Conservation (phyloP, 2,113 vertebrate genomes). For the Nipponia nippon region DNA sequence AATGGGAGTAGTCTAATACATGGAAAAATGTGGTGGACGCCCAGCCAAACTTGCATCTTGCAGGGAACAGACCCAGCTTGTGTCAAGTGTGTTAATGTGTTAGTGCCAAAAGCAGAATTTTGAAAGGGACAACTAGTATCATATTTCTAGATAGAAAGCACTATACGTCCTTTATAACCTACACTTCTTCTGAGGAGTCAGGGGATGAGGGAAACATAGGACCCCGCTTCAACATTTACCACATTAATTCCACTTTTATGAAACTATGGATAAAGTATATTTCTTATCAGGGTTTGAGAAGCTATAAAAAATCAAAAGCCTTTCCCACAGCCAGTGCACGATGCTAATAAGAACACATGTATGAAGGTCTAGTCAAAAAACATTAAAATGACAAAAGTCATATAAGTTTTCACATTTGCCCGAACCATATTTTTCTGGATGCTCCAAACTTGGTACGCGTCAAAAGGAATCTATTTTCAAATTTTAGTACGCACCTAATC, state of each 20-base stretch:
- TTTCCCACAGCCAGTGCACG: background rate
- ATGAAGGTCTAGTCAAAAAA: background rate
- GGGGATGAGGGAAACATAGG: background rate
- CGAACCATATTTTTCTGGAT: background rate
- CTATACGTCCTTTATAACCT: background rate
- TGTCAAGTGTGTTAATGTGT: background rate
- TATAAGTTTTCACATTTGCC: background rate
- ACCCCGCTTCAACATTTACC: background rate
- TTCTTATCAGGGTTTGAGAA: background rate
- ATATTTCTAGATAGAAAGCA: background rate
- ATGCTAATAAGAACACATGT: background rate
- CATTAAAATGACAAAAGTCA: background rate
- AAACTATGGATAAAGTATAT: background rate
- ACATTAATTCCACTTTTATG: background rate
- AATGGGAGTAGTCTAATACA: background rate
- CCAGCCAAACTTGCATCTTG: background rate
- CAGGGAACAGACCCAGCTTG: background rate
- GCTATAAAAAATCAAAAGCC: background rate
- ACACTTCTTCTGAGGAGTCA: background rate
- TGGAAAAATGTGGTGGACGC: background rate
- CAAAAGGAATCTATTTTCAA: background rate
- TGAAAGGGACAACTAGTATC: background rate
- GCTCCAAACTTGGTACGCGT: background rate
- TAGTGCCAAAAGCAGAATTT: background rate
- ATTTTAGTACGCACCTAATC: background rate